A percentile compares a stretch with the other conserved stretches of the same genome.
phyloP scores from a whole-genome alignment of 2,888 invertebrate genomes.

The Elysia crispata region DNA sequence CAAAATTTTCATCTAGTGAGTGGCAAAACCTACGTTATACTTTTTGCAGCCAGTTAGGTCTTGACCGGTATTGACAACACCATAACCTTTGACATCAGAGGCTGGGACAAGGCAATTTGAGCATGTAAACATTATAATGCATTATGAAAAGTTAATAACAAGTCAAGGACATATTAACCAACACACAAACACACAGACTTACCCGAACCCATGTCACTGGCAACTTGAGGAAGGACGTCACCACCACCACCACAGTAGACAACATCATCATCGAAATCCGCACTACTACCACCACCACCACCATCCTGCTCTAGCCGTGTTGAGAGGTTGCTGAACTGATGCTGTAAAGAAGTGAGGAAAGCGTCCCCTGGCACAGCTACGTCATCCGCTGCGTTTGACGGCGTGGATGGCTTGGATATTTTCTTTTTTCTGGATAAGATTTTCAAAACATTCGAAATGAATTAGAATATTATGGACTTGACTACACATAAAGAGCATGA shows the following conservation, averaged over 20 bases:
- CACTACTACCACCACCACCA: slow-evolving; percentile 45
- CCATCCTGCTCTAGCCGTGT: slow-evolving; percentile 67
- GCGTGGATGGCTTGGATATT: neutral
- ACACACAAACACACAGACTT: slow-evolving; percentile 16
- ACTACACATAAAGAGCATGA: too few relatives aligned
- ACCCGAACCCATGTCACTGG: slow-evolving; percentile 76
- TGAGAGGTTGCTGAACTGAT: slow-evolving; percentile 65
- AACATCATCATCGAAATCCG: slow-evolving; percentile 59
- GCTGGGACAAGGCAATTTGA: too few relatives aligned
- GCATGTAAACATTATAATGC: too few relatives aligned
- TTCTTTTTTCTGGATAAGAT: too few relatives aligned
- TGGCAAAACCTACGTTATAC: too few relatives aligned
- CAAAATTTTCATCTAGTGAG: too few relatives aligned
- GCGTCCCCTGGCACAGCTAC: slow-evolving; percentile 71
- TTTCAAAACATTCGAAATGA: too few relatives aligned
- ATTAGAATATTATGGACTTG: too few relatives aligned
- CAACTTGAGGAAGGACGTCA: slow-evolving; percentile 73
- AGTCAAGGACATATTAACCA: neutral
- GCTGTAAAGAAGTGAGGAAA: slow-evolving; percentile 70
- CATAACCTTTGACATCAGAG: too few relatives aligned
- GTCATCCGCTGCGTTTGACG: slow-evolving; percentile 61
- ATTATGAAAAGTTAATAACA: neutral
- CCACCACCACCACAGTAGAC: too few relatives aligned
- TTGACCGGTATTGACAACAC: too few relatives aligned
- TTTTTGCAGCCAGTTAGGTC: too few relatives aligned